phyloP scores from a whole-genome alignment of 2,888 invertebrate genomes.

The Machimus atricapillus region DNA sequence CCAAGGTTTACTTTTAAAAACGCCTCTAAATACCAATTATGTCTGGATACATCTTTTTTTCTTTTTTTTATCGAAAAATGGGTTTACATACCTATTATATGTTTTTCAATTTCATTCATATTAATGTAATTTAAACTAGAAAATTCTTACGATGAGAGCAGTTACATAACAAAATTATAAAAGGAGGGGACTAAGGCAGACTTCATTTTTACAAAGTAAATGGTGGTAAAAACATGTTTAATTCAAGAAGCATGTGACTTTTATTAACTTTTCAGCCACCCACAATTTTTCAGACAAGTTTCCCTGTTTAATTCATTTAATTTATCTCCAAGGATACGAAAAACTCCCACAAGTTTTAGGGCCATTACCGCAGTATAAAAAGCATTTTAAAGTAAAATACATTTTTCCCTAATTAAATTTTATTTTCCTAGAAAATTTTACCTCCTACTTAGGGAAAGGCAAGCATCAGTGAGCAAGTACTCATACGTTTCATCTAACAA shows the following conservation, averaged over 20 bases:
- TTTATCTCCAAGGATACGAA: background rate
- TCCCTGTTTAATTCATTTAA: background rate
- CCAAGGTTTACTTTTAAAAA: too few species aligned
- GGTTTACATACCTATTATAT: too few species aligned
- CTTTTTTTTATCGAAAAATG: too few species aligned
- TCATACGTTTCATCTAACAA: background rate
- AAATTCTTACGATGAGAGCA: too few species aligned
- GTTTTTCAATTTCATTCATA: too few species aligned
- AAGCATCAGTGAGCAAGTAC: background rate
- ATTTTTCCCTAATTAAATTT: background rate
- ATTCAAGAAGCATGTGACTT: background rate
- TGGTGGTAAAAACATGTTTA: too few species aligned
- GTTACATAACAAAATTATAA: too few species aligned
- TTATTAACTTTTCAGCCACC: background rate
- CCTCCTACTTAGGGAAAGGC: background rate
- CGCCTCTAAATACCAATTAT: too few species aligned
- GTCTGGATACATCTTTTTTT: too few species aligned
- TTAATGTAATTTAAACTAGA: too few species aligned
- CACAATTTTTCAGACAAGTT: background rate
- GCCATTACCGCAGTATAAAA: background rate
- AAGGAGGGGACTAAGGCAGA: background rate
- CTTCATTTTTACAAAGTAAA: background rate
- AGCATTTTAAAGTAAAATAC: background rate
- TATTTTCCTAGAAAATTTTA: background rate
- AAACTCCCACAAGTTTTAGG: background rate